phyloP scores from a whole-genome alignment of 2,113 vertebrate genomes.

The Phoenicopterus ruber region DNA sequence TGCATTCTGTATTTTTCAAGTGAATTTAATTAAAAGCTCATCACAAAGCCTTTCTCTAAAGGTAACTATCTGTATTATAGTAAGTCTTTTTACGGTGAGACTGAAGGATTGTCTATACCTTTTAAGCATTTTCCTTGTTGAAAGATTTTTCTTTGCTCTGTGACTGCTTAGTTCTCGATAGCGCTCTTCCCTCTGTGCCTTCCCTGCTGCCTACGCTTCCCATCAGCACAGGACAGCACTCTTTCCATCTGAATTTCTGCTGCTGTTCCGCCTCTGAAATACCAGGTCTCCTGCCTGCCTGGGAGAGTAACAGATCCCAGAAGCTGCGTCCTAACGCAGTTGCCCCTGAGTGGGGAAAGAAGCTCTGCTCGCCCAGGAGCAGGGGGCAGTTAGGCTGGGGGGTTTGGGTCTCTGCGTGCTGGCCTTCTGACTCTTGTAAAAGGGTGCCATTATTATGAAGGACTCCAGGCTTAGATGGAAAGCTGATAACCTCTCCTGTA shows the following conservation, averaged over 20 bases:
- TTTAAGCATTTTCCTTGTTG: background rate
- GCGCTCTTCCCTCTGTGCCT: background rate
- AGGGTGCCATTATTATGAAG: background rate
- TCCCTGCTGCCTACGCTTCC: background rate
- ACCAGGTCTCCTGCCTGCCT: background rate
- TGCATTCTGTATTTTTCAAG: background rate
- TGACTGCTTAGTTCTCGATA: background rate
- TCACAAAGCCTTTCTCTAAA: background rate
- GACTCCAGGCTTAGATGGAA: background rate
- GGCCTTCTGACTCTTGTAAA: background rate
- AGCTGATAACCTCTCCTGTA: background rate
- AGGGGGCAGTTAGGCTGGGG: background rate
- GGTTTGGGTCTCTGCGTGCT: background rate
- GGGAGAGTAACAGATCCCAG: background rate
- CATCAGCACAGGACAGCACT: background rate
- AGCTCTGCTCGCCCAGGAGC: background rate
- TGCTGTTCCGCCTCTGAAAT: background rate
- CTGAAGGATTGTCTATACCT: background rate
- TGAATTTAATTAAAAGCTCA: constrained; percentile 8
- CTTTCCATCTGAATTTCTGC: background rate
- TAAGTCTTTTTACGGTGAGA: background rate
- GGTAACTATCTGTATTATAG: background rate
- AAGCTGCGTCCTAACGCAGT: background rate
- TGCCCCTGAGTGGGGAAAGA: background rate
- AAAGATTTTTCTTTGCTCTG: background rate